phyloP scores from a whole-genome alignment of 2,797 vertebrate genomes.

The Silurus lanzhouensis region DNA sequence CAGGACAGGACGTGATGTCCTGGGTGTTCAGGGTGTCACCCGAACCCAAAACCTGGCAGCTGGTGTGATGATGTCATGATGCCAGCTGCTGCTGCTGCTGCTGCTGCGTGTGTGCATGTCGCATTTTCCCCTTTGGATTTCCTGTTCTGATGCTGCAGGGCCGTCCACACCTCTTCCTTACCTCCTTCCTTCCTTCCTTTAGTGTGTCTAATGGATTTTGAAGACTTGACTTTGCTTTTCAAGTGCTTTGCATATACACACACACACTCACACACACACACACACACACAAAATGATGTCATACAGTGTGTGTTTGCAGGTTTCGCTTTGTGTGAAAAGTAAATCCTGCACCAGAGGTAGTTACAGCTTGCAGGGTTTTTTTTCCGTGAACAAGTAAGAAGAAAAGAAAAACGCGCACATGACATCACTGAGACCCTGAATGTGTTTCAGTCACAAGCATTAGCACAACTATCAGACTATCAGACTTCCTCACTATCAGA shows the following conservation, averaged over 20 bases:
- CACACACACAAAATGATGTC: slow-evolving; percentile 27
- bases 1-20: slow-evolving; percentile 21
- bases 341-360: slow-evolving; percentile 25
- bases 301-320: slow-evolving; percentile 17
- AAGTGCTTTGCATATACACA: neutral
- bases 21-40: slow-evolving; percentile 38
- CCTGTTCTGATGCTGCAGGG: slow-evolving; percentile 39
- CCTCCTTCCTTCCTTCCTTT: neutral
- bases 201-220: neutral
- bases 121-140: slow-evolving; percentile 35
- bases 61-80: slow-evolving; percentile 42
- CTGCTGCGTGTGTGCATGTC: slow-evolving; percentile 4
- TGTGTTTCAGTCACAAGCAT: neutral
- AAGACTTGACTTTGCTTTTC: slow-evolving; percentile 1
- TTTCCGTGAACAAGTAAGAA: neutral
- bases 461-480: neutral
- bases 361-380: neutral
- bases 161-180: slow-evolving; percentile 31
- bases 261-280: no score
- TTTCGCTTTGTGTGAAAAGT: slow-evolving; percentile 44
- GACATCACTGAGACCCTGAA: slow-evolving; percentile 4
- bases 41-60: slow-evolving; percentile 19
- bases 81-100: slow-evolving; percentile 41
- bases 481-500: no score
- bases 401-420: slow-evolving; percentile 6